Conservation (phyloP, 2,113 vertebrate species). For the Syngnathus floridae region DNA sequence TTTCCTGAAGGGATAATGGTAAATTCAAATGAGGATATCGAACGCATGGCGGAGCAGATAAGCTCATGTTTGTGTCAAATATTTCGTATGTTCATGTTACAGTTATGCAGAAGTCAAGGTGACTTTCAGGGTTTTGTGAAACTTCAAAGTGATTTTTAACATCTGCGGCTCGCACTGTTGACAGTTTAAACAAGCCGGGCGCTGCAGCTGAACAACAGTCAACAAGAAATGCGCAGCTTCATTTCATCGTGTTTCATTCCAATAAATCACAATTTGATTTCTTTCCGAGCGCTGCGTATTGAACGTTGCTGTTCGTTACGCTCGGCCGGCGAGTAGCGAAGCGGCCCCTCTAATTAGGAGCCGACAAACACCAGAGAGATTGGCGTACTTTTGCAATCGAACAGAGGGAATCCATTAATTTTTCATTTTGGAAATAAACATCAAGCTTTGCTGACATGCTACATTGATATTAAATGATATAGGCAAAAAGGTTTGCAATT, state of each 20-base stretch:
- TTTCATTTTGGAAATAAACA: background rate
- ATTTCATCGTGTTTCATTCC: background rate
- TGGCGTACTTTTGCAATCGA: background rate
- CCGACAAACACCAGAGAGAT: slow-evolving; percentile 15
- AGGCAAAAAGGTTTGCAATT: background rate
- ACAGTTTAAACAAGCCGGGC: slow-evolving; percentile 34
- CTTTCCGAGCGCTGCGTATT: background rate
- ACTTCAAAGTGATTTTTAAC: background rate
- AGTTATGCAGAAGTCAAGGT: background rate
- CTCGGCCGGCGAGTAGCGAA: slow-evolving; percentile 19
- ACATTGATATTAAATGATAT: background rate
- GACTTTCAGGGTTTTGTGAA: slow-evolving; percentile 1
- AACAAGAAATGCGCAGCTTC: slow-evolving; percentile 5
- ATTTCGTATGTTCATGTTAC: background rate
- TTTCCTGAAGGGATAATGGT: background rate
- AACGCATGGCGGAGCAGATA: background rate
- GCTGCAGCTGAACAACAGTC: slow-evolving; percentile 3
- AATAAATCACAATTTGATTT: background rate
- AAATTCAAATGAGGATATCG: background rate
- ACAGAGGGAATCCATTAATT: background rate
- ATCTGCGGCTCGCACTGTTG: slow-evolving; percentile 20
- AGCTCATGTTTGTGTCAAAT: background rate
- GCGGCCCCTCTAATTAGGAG: slow-evolving; percentile 24
- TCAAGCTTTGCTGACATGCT: background rate
- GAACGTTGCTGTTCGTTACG: slow-evolving; percentile 7